phyloP scores from a whole-genome alignment of 2,797 vertebrate genomes.

The Enteromius thamalakanensis region DNA sequence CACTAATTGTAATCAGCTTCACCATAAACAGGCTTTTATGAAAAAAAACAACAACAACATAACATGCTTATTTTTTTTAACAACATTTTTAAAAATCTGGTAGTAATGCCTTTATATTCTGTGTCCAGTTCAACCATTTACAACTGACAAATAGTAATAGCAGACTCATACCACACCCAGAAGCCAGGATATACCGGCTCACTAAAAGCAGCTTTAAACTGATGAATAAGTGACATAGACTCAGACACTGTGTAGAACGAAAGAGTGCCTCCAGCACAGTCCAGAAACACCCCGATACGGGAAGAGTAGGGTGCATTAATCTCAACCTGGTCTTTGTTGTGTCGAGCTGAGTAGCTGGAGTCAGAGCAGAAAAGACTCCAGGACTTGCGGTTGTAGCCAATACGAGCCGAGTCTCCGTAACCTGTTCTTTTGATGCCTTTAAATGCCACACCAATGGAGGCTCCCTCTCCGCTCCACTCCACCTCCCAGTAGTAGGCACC shows the following conservation, averaged over 20 bases:
- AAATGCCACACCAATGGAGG: slow-evolving; percentile 78
- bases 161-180: slow-evolving; percentile 84
- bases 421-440: slow-evolving; percentile 80
- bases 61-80: neutral
- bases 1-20: neutral
- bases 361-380: slow-evolving; percentile 85
- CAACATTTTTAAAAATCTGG: neutral
- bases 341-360: slow-evolving; percentile 82
- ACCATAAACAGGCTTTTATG: neutral
- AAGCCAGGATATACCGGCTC: slow-evolving; percentile 83
- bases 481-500: slow-evolving; percentile 83
- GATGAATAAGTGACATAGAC: slow-evolving; percentile 81
- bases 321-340: slow-evolving; percentile 80
- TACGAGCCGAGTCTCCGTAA: slow-evolving; percentile 78
- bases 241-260: slow-evolving; percentile 80
- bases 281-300: slow-evolving; percentile 82
- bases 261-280: slow-evolving; percentile 76
- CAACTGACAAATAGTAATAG: slow-evolving; percentile 73
- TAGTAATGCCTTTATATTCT: neutral
- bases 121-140: slow-evolving; percentile 34
- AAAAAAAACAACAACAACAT: neutral
- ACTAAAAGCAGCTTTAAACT: slow-evolving; percentile 78
- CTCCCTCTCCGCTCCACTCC: slow-evolving; percentile 83
- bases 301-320: slow-evolving; percentile 77
- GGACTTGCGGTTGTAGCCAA: slow-evolving; percentile 84